phyloP scores from a whole-genome alignment of 2,888 invertebrate species.

The Globia sparganii region DNA sequence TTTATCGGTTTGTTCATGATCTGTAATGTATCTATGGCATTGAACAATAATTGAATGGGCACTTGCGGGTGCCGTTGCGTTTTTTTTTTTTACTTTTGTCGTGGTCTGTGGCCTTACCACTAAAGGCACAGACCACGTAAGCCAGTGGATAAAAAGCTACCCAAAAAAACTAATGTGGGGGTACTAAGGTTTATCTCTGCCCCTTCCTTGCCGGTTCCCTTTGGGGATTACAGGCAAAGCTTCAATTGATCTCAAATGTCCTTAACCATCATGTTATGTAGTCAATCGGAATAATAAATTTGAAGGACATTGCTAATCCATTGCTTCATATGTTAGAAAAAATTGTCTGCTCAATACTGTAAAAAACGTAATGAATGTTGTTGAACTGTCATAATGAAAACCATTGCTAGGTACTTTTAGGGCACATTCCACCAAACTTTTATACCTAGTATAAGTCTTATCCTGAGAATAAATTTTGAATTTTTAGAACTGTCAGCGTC shows the following conservation, averaged over 20 bases:
- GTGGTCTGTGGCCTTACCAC: neutral
- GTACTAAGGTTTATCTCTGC: too few species aligned
- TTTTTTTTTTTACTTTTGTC: neutral
- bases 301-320: neutral
- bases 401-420: too few species aligned
- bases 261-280: too few species aligned
- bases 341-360: neutral
- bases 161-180: neutral
- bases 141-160: neutral
- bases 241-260: neutral
- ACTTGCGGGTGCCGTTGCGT: neutral
- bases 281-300: neutral
- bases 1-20: constrained; percentile 31
- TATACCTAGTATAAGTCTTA: too few species aligned
- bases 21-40: constrained; percentile 24
- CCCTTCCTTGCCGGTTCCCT: too few species aligned
- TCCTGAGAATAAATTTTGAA: too few species aligned
- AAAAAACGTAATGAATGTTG: neutral
- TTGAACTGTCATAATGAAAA: neutral
- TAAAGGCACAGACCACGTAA: too few species aligned
- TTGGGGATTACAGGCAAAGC: too few species aligned
- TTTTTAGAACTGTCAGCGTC: too few species aligned
- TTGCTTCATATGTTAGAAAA: neutral
- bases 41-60: constrained; percentile 18
- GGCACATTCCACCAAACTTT: too few species aligned